Base-by-base conservation (phyloP, 2,797 vertebrate species). In the Hipposideros larvatus region DNA sequence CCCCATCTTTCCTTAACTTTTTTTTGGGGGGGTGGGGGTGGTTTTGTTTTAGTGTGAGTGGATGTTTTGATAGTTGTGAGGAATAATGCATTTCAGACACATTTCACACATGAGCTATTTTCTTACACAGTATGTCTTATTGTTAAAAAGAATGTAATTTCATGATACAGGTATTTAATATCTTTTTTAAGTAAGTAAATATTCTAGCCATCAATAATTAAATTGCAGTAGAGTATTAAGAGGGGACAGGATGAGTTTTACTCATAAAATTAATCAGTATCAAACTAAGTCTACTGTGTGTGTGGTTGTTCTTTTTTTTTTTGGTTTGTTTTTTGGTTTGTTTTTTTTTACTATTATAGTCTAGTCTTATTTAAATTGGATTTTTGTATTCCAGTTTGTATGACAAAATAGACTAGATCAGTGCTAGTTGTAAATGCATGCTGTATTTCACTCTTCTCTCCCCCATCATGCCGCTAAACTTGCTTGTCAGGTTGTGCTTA, bases 91-190 rank as follows among this genome's bases (percentile, higher is more conserved):
- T 98, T 99, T 98, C 98, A 98, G 97, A 98, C 98, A 98, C 98
- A 98, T 98, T 98, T 98, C 98, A 98, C 98, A 98, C 97, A 96
- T 97, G 95, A 98, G 92, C 98, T 99, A 98, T 98, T 99, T 99
- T 99, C 98, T 98, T 99, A 99, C 95, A 97, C 96, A 92, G 96
- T 97, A 93, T 97, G 97, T 98, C 98, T 98, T 98, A 98, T 98
- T 98, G 97, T 98, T 98, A 97, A 98, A 97, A 98, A 98, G 98
- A 98, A 98, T 98, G 98, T 98, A 98, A 98, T 98, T 98, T 99
- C 98, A 98, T 98, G 98, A 98, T 98, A 98, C 98, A 98, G 97
- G 97, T 98, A 98, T 98, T 98, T 98, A 98, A 97, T 98, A 98
- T 97, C 98, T 98, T 98, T 99, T 98, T 98, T 96, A 98, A 98